These are phyloP conservation scores for Nipponacmea schrenckii DNA, from an alignment of 2,888 invertebrate species.

Conservation along the genomic window DNA sequence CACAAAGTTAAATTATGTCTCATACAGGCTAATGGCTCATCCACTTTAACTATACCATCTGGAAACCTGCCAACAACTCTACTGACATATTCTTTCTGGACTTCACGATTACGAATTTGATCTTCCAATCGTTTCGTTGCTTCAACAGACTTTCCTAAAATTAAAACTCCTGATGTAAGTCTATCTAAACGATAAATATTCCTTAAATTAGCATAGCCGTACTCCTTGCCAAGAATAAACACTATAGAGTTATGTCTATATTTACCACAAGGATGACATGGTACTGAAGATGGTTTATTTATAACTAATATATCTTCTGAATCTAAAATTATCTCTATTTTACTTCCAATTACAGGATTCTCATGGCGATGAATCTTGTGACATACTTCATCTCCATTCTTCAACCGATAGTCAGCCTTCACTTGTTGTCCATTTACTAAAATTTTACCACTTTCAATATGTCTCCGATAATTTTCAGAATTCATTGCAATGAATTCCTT, in stretches of 20 bases:
- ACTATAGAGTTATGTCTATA: constrained; percentile 97
- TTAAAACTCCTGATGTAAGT: constrained; percentile 90
- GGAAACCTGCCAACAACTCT: constrained; percentile 65
- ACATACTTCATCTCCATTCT: constrained; percentile 91
- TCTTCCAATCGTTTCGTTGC: constrained; percentile 95
- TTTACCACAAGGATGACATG: constrained; percentile 97
- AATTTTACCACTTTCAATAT: constrained; percentile 46
- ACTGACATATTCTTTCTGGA: constrained; percentile 77
- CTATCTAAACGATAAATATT: constrained; percentile 96
- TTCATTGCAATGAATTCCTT: constrained; percentile 84
- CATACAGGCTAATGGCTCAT: constrained; percentile 90
- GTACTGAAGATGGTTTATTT: constrained; percentile 99
- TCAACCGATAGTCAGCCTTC: constrained; percentile 88
- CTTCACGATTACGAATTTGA: constrained; percentile 90
- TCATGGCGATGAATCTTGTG: constrained; percentile 93
- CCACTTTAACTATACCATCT: constrained; percentile 81
- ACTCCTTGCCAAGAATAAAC: constrained; percentile 95
- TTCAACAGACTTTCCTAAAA: constrained; percentile 92
- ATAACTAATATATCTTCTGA: constrained; percentile 99
- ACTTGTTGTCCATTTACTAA: constrained; percentile 76
- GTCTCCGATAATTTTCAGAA: constrained; percentile 68
- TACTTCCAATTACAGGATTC: constrained; percentile 94
- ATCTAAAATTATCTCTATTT: constrained; percentile 94
- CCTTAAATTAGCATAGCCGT: constrained; percentile 90
- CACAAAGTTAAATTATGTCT: constrained; percentile 96